Conservation (phyloP, 2,113 vertebrate genomes). For the Rhea americana region DNA sequence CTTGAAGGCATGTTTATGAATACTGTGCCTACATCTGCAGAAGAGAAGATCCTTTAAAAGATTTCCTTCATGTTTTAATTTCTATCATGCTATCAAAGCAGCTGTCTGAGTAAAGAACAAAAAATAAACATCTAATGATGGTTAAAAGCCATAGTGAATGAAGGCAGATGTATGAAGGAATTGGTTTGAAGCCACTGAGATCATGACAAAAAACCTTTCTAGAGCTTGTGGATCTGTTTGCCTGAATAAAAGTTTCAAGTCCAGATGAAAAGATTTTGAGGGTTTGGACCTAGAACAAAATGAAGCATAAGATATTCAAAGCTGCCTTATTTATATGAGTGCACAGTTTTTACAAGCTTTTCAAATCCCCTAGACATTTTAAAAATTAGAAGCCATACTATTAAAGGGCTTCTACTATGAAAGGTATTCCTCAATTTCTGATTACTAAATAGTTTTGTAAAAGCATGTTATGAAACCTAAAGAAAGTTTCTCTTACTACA, state of each 20-base stretch:
- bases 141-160: conserved; percentile 9
- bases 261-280: not conserved
- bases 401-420: not conserved
- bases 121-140: not conserved
- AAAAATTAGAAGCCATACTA: not conserved
- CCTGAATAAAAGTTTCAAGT: not conserved
- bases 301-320: not conserved
- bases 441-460: not conserved
- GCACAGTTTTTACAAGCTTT: not conserved
- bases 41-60: not conserved
- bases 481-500: not conserved
- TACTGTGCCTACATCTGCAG: not conserved
- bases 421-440: not conserved
- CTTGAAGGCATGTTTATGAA: not conserved
- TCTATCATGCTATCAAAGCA: not conserved
- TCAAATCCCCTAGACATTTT: not conserved
- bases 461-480: not conserved
- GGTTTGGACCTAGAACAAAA: not conserved
- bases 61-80: not conserved
- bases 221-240: not conserved
- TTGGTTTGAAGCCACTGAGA: not conserved
- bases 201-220: not conserved
- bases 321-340: not conserved
- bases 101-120: not conserved
- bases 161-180: not conserved